Evolutionary conservation across 2,888 invertebrate genomes (phyloP).

Genomic region (Operophtera brumata): DNA sequence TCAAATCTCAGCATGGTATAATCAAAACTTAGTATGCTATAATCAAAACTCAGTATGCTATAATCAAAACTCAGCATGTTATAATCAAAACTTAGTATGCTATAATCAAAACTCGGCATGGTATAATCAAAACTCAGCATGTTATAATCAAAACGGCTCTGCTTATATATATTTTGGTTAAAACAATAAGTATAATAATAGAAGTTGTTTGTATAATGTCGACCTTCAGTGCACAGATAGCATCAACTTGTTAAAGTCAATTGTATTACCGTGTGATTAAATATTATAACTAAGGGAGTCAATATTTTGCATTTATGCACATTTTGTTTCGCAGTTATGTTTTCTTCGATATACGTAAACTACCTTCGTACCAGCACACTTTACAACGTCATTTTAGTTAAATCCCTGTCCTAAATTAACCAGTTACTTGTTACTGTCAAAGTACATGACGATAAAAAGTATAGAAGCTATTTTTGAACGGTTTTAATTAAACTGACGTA

Average conservation of each 20-base stretch:
- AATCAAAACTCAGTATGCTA: neutral
- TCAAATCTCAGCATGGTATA: neutral
- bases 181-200: slow-evolving; percentile 2
- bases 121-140: neutral
- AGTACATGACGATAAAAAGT: too few species aligned
- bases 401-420: too few species aligned
- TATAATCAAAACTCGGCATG: neutral
- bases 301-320: slow-evolving; percentile 51
- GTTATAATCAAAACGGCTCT: neutral
- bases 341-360: slow-evolving; percentile 47
- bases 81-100: neutral
- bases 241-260: slow-evolving; percentile 19
- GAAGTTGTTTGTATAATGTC: neutral
- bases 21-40: too few species aligned
- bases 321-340: slow-evolving; percentile 36
- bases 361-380: slow-evolving; percentile 8
- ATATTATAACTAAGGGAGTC: slow-evolving; percentile 15
- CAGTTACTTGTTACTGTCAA: too few species aligned
- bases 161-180: neutral
- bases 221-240: neutral
- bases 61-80: neutral
- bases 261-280: slow-evolving; percentile 18
- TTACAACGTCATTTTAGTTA: neutral
- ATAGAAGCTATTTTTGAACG: too few species aligned
- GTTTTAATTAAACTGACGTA: neutral